phyloP scores from a whole-genome alignment of 2,113 vertebrate genomes.

The Menidia beryllina region DNA sequence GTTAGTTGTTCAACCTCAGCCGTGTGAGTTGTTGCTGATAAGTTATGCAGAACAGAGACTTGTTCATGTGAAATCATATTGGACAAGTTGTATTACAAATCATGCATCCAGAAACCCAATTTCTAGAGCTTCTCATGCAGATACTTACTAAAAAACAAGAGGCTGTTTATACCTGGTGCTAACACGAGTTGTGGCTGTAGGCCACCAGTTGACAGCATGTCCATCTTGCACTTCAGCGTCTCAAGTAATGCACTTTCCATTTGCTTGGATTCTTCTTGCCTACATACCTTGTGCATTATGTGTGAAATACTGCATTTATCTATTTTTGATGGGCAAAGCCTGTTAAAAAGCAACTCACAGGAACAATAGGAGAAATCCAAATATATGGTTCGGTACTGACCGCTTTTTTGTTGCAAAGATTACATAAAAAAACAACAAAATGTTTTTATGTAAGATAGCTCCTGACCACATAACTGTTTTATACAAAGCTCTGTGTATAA shows the following conservation, averaged over 20 bases:
- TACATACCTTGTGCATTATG: no score
- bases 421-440: not conserved
- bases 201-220: no score
- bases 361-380: no score
- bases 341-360: no score
- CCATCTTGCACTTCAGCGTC: no score
- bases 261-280: no score
- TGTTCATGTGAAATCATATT: slow-evolving; percentile 55
- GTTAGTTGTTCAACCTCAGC: slow-evolving; percentile 58
- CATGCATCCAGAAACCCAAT: slow-evolving; percentile 35
- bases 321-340: no score
- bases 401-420: not conserved
- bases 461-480: not conserved
- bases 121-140: slow-evolving; percentile 10
- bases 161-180: not conserved
- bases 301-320: no score
- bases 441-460: not conserved
- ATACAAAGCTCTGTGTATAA: no score
- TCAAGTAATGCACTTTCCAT: no score
- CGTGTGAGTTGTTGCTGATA: slow-evolving; percentile 45
- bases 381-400: not conserved
- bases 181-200: not conserved
- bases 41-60: slow-evolving; percentile 64
- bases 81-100: slow-evolving; percentile 55
- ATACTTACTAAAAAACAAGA: slow-evolving; percentile 15